Conservation (phyloP, 2,888 invertebrate species). For the Eueremaeus valkanovi region DNA sequence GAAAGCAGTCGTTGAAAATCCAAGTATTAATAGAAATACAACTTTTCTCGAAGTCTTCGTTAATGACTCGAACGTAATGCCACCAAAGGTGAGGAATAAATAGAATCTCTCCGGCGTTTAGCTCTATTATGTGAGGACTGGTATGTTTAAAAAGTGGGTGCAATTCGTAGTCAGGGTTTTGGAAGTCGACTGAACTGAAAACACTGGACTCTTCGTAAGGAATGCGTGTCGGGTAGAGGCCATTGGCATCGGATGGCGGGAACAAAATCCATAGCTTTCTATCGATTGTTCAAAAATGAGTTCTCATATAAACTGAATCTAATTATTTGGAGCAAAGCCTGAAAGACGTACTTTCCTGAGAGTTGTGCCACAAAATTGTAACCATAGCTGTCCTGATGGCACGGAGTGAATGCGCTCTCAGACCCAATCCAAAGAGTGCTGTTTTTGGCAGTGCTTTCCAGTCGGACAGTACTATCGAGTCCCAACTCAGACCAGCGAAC, state of each 20-base stretch:
- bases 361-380: constrained; percentile 86
- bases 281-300: constrained; percentile 44
- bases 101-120: constrained; percentile 59
- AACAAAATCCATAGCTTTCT: constrained; percentile 90
- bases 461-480: constrained; percentile 7
- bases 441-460: constrained; percentile 30
- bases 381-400: constrained; percentile 91
- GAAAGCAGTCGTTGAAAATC: constrained; percentile 55
- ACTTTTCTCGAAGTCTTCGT: constrained; percentile 51
- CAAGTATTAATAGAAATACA: constrained; percentile 68
- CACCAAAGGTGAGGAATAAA: constrained; percentile 91
- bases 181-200: constrained; percentile 78
- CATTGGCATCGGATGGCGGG: constrained; percentile 67
- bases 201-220: constrained; percentile 96
- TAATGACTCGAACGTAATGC: constrained; percentile 79
- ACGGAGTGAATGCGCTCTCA: constrained; percentile 77
- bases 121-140: constrained; percentile 56
- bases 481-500: constrained; percentile 23
- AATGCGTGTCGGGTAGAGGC: constrained; percentile 71
- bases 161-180: constrained; percentile 53
- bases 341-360: constrained; percentile 65
- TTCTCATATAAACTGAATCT: constrained; percentile 1
- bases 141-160: constrained; percentile 50
- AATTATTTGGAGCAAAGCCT: too few species aligned
- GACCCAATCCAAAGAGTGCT: constrained; percentile 57